Conservation (phyloP, 2,888 invertebrate species). For the Cactoblastis cactorum region DNA sequence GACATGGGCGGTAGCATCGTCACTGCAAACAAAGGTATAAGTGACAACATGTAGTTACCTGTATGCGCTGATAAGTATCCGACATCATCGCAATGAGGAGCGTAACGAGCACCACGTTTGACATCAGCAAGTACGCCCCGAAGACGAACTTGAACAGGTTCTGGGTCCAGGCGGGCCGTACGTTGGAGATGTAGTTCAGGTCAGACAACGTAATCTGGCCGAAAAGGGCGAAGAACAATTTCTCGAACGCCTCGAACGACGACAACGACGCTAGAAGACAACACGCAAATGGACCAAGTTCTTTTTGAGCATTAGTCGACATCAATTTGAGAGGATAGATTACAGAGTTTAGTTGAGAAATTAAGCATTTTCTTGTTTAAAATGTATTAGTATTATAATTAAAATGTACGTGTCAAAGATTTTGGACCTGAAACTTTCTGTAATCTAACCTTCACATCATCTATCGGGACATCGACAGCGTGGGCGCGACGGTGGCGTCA, state of each 20-base stretch:
- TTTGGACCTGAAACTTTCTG: too few relatives aligned
- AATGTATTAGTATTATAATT: too few relatives aligned
- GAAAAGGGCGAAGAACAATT: constrained; percentile 98
- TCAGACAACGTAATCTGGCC: constrained; percentile 94
- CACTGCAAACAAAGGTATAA: constrained; percentile 85
- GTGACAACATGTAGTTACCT: constrained; percentile 84
- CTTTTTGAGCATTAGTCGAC: constrained; percentile 39
- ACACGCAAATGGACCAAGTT: constrained; percentile 68
- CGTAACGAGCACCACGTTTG: constrained; percentile 98
- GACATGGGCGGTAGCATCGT: constrained; percentile 94
- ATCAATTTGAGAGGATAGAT: constrained; percentile 46
- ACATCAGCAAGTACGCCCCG: constrained; percentile 98
- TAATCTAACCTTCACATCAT: constrained; percentile 58
- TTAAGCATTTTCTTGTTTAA: too few relatives aligned
- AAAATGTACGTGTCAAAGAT: too few relatives aligned
- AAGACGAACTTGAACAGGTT: constrained; percentile 94
- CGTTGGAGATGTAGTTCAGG: constrained; percentile 85
- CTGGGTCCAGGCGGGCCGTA: constrained; percentile 90
- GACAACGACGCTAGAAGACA: constrained; percentile 88
- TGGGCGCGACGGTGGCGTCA: constrained; percentile 57
- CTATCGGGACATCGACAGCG: constrained; percentile 64
- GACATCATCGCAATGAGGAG: constrained; percentile 99
- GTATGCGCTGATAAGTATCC: constrained; percentile 99
- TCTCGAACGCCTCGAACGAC: constrained; percentile 95
- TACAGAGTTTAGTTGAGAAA: constrained; percentile 26